Conservation (phyloP, 2,888 invertebrate species). For the Empis stercorea region DNA sequence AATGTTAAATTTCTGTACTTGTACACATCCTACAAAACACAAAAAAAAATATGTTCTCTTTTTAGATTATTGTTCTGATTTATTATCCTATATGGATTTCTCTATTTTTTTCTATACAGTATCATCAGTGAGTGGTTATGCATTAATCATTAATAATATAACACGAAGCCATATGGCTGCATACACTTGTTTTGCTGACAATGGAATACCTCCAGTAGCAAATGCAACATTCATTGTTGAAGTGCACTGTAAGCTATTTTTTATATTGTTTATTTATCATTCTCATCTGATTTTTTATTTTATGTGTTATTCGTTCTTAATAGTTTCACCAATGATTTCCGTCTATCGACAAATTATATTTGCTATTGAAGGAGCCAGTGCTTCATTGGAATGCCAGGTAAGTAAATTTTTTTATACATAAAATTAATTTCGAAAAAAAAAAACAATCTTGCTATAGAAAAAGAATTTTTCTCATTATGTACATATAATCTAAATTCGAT, state of each 20-base stretch:
- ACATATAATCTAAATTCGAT: too few species aligned
- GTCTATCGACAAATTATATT: slow-evolving; percentile 65
- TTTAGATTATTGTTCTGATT: too few species aligned
- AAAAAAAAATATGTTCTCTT: too few species aligned
- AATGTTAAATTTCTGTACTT: too few species aligned
- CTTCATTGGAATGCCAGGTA: slow-evolving; percentile 64
- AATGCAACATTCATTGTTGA: slow-evolving; percentile 72
- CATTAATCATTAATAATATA: slow-evolving; percentile 63
- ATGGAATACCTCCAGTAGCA: slow-evolving; percentile 73
- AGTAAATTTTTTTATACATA: slow-evolving; percentile 15
- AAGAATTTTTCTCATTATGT: too few species aligned
- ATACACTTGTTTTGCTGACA: slow-evolving; percentile 64
- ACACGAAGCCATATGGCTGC: slow-evolving; percentile 59
- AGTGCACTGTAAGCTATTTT: slow-evolving; percentile 67
- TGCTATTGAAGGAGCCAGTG: slow-evolving; percentile 54
- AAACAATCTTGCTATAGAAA: too few species aligned
- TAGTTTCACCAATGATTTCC: slow-evolving; percentile 74
- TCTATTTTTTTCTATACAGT: slow-evolving; percentile 33
- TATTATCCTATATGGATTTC: too few species aligned
- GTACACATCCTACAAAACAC: too few species aligned
- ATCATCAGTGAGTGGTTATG: slow-evolving; percentile 59
- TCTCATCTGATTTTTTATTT: not conserved
- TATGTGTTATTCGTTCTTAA: slow-evolving; percentile 17
- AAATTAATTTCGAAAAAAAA: not conserved
- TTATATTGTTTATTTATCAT: slow-evolving; percentile 1